Base-by-base conservation (phyloP, 1,140 invertebrate genomes). In the Brachionus rubens region DNA sequence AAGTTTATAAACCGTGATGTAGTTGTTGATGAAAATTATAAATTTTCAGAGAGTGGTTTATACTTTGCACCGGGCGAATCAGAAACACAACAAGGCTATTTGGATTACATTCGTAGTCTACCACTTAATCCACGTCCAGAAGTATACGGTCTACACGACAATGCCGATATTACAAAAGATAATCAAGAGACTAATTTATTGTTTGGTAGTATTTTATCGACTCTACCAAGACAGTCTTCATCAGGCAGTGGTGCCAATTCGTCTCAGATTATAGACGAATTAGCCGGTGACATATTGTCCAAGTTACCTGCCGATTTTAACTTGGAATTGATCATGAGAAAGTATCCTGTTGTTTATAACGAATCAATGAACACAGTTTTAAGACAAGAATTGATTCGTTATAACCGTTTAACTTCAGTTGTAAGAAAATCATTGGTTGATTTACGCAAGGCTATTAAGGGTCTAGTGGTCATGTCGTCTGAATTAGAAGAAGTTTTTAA, bases 111-210 rank as follows among this genome's bases (percentile, higher is more conserved):
- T 0, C 89, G 88, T 33, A 87, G 87, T 14, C 84, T 96, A 77
- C 93, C 93, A 0, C 85, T 91, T 16, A 89, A 91, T 36, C 90
- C 92, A 0, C 87, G 89, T 52, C 92, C 94, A 0, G 89, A 89
- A 79, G 91, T 96, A 46, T 96, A 95, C 85, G 93, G 94, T 24
- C 91, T 97, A 89, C 89, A 97, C 83, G 88, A 91, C 75, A 96
- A 96, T 85, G 94, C 93, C 0, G 92, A 95, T 83, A 94, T 97
- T 78, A 91, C 91, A 77, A 96, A 94, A 86, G 92, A 96, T 82
- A 91, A 94, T 83, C 88, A 90, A 75, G 93, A 96, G 83, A 92
- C 92, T 0, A 87, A 90, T 77, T 86, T 90, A 54, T 81, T 97
- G 19, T 90, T 96, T 75, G 83, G 87, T 40, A 93, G 90, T 68